These are phyloP conservation scores for Pteromalus puparum DNA, from an alignment of 1,140 invertebrate species.

Conservation along the genomic window DNA sequence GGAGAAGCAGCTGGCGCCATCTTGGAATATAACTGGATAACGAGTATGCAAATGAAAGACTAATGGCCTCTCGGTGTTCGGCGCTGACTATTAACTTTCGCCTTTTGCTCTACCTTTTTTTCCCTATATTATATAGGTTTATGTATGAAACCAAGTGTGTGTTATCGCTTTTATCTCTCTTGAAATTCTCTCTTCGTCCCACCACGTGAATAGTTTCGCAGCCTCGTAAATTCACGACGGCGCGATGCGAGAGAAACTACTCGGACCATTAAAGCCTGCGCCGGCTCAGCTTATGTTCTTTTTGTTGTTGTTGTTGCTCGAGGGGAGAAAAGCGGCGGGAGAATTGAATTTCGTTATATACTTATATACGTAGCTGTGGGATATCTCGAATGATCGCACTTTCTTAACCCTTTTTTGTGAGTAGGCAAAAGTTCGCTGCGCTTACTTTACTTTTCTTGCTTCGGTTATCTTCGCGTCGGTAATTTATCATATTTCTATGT, in stretches of 20 bases:
- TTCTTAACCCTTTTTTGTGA: not conserved
- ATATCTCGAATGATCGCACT: not conserved
- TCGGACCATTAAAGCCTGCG: slow-evolving; percentile 12
- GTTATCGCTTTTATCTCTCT: not conserved
- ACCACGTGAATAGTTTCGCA: not conserved
- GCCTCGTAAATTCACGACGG: slow-evolving; percentile 8
- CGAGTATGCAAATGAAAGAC: slow-evolving; percentile 61
- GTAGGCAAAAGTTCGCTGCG: not conserved
- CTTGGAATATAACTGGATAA: not conserved
- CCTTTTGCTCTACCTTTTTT: not conserved
- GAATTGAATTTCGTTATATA: slow-evolving; percentile 17
- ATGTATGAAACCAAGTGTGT: not conserved
- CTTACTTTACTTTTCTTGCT: not conserved
- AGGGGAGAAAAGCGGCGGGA: not conserved
- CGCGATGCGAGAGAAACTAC: not conserved
- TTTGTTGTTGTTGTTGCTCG: not conserved
- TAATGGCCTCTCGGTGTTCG: slow-evolving; percentile 52
- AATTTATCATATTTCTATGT: not conserved
- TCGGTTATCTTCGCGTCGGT: not conserved
- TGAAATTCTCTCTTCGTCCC: not conserved
- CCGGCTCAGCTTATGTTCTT: not conserved
- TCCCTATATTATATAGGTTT: not conserved
- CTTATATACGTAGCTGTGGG: too few species aligned
- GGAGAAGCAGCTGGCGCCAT: not conserved
- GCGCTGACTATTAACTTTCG: not conserved